Evolutionary conservation across 2,888 invertebrate genomes (phyloP), one percentile per base, ranked within the genome.

Genomic region (Caenorhabditis japonica): DNA sequence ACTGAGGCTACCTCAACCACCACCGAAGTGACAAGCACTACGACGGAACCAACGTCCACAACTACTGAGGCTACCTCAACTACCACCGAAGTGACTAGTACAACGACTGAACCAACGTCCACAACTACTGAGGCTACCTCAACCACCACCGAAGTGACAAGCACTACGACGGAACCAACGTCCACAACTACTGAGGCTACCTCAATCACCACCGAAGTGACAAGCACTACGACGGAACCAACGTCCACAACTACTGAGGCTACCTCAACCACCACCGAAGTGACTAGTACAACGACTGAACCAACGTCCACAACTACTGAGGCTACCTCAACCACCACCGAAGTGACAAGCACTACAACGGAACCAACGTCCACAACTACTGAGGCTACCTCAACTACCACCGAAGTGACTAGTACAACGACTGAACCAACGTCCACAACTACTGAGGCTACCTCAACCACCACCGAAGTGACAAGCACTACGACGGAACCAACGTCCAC

Each of bases 1-100:
- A 56, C 56, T 13, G 43, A n/a, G 12, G 17, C 33, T 1, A 34
- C 30, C 3, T n/a, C 43, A 10, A 56, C 56, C 13, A 56, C 56
- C 8, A 44, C 43, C 0, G 34, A 15, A 19, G 25, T 8, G 33
- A 19, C 30, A 0, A 56, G 33, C 17, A 56, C 44, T 3, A 56
- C 56, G 2, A 21, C 8, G n/a, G 13, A 55, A 39, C n/a, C 30
- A 30, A 30, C 30, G 30, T 30, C 30, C 10, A 39, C 52, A 3
- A 34, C 61, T 1, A 62, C 61, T 4, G 52, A 43, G 13, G n/a
- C 61, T 0, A 52, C 52, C n/a, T 34, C 52, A 10, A 30, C 53
- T 4, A 53, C 53, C 3, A 53, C 53, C 4, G 53, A 21, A 12
- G 8, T 15, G 25, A 53, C 53, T 1, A 25, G 23, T 15, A 53